Evolutionary conservation across 2,113 vertebrate species (phyloP).

Genomic region (Cariama cristata): DNA sequence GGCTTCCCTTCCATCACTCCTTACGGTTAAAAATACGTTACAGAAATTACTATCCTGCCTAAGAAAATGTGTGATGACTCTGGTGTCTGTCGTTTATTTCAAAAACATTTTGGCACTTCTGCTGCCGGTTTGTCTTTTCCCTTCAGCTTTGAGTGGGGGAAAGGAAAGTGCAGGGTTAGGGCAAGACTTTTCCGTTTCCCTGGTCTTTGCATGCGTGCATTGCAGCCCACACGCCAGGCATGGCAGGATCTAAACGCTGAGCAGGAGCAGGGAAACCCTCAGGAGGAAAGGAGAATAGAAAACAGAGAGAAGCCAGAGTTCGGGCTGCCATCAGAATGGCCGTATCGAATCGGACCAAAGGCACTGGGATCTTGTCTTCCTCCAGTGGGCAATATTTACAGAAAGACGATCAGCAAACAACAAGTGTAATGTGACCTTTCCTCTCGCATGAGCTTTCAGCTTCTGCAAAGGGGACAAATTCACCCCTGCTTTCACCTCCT

Average conservation of each 20-base stretch:
- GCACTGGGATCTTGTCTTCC: background rate
- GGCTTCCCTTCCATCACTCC: constrained; percentile 58
- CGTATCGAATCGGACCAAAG: accelerated
- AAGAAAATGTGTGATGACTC: constrained; percentile 51
- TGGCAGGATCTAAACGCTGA: background rate
- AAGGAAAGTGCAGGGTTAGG: background rate
- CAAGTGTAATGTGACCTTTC: background rate
- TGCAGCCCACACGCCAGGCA: background rate
- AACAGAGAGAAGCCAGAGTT: background rate
- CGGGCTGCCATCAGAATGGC: background rate
- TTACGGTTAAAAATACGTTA: constrained; percentile 71
- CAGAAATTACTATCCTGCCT: constrained; percentile 71
- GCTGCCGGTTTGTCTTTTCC: constrained; percentile 16
- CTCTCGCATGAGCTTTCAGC: background rate
- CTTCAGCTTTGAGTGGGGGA: background rate
- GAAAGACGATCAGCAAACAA: background rate
- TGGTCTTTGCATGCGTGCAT: background rate
- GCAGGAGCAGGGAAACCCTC: background rate
- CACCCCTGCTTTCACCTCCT: background rate
- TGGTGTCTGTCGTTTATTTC: constrained; percentile 71
- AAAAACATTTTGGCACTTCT: constrained; percentile 75
- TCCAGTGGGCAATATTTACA: background rate
- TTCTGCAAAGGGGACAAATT: background rate
- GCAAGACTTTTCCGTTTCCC: constrained; percentile 5
- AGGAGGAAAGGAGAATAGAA: background rate